Conservation (phyloP, 1,140 invertebrate genomes). For the Temnothorax curvispinosus region DNA sequence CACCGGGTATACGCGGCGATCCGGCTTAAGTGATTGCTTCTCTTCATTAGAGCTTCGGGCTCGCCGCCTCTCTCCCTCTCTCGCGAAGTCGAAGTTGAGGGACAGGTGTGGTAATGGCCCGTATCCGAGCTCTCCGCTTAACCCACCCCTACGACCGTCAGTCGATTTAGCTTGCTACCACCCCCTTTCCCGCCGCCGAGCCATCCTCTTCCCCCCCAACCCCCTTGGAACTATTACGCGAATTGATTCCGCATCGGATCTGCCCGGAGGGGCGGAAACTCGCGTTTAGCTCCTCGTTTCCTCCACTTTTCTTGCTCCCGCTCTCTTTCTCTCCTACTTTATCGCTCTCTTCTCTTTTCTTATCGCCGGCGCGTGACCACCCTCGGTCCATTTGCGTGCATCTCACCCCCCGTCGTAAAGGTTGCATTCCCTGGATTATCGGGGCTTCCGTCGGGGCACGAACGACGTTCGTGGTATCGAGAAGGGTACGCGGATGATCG, state of each 20-base stretch:
- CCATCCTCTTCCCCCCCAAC: neutral
- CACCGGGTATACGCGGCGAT: slow-evolving; percentile 67
- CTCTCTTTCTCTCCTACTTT: slow-evolving; percentile 5
- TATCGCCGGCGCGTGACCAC: slow-evolving; percentile 39
- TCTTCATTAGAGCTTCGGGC: slow-evolving; percentile 79
- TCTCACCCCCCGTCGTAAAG: slow-evolving; percentile 25
- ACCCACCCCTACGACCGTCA: slow-evolving; percentile 49
- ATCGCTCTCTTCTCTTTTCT: slow-evolving; percentile 12
- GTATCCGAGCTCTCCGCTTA: slow-evolving; percentile 74
- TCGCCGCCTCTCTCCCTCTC: slow-evolving; percentile 39
- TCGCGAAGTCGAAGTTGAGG: slow-evolving; percentile 71
- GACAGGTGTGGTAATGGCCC: slow-evolving; percentile 84
- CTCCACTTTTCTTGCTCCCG: slow-evolving; percentile 42
- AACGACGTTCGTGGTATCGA: slow-evolving; percentile 6
- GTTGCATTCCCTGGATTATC: slow-evolving; percentile 45
- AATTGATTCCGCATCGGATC: slow-evolving; percentile 82
- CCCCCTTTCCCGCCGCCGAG: neutral
- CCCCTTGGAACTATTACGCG: slow-evolving; percentile 80
- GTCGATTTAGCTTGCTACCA: slow-evolving; percentile 76
- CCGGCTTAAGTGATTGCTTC: slow-evolving; percentile 83
- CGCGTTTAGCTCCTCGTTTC: slow-evolving; percentile 82
- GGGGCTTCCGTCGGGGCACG: neutral
- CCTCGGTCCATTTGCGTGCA: slow-evolving; percentile 44
- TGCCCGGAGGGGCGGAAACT: slow-evolving; percentile 69
- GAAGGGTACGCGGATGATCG: neutral